These are phyloP conservation scores for Trichoplusia ni DNA, from an alignment of 1,140 invertebrate species.

Conservation along the genomic window DNA sequence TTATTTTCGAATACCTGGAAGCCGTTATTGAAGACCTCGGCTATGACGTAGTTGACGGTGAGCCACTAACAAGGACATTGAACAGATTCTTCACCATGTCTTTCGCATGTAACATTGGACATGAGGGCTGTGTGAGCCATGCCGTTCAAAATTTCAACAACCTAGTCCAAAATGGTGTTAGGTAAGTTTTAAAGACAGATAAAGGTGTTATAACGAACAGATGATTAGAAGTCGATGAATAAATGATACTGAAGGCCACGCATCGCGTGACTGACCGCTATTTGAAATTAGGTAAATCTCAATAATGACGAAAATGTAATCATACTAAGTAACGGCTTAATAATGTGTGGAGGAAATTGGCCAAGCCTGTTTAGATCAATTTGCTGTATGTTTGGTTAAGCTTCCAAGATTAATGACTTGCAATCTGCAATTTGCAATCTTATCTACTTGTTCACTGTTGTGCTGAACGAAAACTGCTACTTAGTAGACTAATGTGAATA, in stretches of 20 bases:
- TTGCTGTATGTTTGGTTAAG: too few relatives aligned
- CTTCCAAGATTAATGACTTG: too few relatives aligned
- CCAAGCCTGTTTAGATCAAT: background rate
- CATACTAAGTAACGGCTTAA: constrained; percentile 7
- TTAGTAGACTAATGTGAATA: too few relatives aligned
- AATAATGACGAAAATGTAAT: background rate
- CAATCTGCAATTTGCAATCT: too few relatives aligned
- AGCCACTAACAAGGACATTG: constrained; percentile 56
- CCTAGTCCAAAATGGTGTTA: too few relatives aligned
- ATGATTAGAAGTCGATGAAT: background rate
- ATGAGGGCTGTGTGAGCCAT: constrained; percentile 55
- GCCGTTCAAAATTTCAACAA: constrained; percentile 56
- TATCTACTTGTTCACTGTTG: too few relatives aligned
- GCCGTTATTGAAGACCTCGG: constrained; percentile 57
- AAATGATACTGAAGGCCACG: background rate
- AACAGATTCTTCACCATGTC: constrained; percentile 60
- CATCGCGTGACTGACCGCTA: constrained; percentile 7
- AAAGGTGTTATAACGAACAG: constrained; percentile 20
- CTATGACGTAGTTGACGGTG: constrained; percentile 52
- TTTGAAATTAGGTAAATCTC: background rate
- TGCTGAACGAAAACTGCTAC: too few relatives aligned
- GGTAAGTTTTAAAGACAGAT: constrained; percentile 39
- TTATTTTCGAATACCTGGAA: constrained; percentile 55
- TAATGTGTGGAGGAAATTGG: constrained; percentile 22
- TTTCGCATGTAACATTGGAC: constrained; percentile 68